phyloP scores from a whole-genome alignment of 2,888 invertebrate species.

The Balanococcus diminutus region DNA sequence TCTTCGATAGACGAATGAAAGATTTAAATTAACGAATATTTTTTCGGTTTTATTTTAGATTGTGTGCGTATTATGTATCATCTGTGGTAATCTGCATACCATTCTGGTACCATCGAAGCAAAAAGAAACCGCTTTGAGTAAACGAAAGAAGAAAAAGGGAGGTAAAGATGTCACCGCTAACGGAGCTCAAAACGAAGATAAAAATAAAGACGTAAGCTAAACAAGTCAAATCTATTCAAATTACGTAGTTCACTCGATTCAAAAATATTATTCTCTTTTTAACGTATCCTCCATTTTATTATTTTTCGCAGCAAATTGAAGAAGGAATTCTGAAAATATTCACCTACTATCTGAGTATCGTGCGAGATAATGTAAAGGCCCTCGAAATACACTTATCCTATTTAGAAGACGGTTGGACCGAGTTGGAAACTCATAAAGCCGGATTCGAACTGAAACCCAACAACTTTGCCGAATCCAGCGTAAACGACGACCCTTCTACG shows the following conservation, averaged over 20 bases:
- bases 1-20: neutral
- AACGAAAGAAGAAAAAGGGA: constrained; percentile 47
- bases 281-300: neutral
- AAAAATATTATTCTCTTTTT: neutral
- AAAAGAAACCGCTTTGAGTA: neutral
- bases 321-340: constrained; percentile 31
- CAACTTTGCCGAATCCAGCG: neutral
- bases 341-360: constrained; percentile 32
- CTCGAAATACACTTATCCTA: constrained; percentile 19
- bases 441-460: neutral
- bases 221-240: neutral
- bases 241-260: neutral
- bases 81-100: constrained; percentile 45
- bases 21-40: neutral
- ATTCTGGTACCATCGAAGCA: constrained; percentile 26
- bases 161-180: constrained; percentile 15
- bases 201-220: constrained; percentile 42
- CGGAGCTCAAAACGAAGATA: neutral
- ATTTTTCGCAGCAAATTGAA: constrained; percentile 32
- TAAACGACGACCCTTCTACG: neutral
- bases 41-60: neutral
- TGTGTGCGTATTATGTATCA: constrained; percentile 37
- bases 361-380: constrained; percentile 24
- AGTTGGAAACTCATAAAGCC: constrained; percentile 42
- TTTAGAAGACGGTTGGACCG: constrained; percentile 12